Evolutionary conservation across 1,140 invertebrate genomes (phyloP).

Genomic region (Polypedilum pembai): DNA sequence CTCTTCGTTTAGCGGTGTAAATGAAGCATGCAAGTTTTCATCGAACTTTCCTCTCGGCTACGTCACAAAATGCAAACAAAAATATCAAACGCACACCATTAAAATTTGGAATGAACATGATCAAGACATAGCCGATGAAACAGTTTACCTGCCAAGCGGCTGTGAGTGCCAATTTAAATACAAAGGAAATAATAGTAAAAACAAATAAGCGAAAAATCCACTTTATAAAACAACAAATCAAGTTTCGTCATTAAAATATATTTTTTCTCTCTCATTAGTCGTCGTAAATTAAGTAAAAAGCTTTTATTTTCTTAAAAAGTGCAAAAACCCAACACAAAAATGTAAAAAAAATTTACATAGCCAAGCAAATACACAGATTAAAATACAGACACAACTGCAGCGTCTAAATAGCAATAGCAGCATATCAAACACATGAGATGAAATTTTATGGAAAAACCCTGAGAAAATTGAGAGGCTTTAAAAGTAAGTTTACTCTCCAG

Average conservation of each 20-base stretch:
- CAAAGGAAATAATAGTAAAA: neutral
- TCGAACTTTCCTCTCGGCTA: neutral
- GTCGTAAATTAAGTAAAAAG: too few species aligned
- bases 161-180: slow-evolving; percentile 1
- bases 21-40: neutral
- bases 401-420: neutral
- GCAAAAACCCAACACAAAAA: too few species aligned
- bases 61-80: slow-evolving; percentile 14
- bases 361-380: neutral
- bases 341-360: too few species aligned
- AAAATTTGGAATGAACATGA: neutral
- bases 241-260: neutral
- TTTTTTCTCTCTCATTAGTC: too few species aligned
- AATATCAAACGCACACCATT: neutral
- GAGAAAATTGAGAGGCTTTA: neutral
- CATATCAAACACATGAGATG: neutral
- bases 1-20: neutral
- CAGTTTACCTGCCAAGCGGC: neutral
- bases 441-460: neutral
- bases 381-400: neutral
- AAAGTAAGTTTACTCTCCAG: neutral
- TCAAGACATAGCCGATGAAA: neutral
- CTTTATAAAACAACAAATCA: neutral
- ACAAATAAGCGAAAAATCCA: neutral
- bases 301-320: too few species aligned